These are phyloP conservation scores for Enteromius radiatus DNA, from an alignment of 2,797 vertebrate species.

Conservation along the genomic window DNA sequence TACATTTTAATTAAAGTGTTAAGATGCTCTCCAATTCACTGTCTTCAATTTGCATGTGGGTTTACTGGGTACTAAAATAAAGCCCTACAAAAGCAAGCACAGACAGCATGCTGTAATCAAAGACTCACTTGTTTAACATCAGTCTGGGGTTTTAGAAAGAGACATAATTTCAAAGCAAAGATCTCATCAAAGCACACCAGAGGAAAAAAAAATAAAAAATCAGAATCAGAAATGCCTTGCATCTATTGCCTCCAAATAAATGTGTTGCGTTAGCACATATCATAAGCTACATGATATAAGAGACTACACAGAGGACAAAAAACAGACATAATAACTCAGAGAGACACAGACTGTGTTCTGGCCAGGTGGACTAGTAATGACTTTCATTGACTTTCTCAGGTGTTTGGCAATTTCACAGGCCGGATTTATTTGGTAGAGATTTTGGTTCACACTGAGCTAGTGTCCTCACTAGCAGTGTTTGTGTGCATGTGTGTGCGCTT, in stretches of 20 bases:
- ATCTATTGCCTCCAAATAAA: neutral
- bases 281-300: neutral
- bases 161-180: neutral
- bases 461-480: conserved; percentile 31
- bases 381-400: conserved; percentile 57
- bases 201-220: no score
- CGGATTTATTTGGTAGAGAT: conserved; percentile 51
- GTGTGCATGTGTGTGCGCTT: conserved; percentile 21
- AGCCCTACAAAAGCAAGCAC: conserved; percentile 10
- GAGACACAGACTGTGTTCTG: conserved; percentile 23
- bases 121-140: conserved; percentile 14
- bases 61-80: conserved; percentile 3
- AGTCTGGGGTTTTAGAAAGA: conserved; percentile 14
- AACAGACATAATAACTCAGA: conserved; percentile 7
- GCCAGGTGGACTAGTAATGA: conserved; percentile 45
- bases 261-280: neutral
- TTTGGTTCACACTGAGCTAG: conserved; percentile 51
- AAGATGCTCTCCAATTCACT: neutral
- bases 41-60: neutral
- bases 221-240: neutral
- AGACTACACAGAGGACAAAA: neutral
- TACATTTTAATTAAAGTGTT: conserved; percentile 9
- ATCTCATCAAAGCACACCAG: neutral
- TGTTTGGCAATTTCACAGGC: conserved; percentile 52
- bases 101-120: conserved; percentile 42